Conservation (phyloP, 2,888 invertebrate species). For the Siphlonurus alternatus region DNA sequence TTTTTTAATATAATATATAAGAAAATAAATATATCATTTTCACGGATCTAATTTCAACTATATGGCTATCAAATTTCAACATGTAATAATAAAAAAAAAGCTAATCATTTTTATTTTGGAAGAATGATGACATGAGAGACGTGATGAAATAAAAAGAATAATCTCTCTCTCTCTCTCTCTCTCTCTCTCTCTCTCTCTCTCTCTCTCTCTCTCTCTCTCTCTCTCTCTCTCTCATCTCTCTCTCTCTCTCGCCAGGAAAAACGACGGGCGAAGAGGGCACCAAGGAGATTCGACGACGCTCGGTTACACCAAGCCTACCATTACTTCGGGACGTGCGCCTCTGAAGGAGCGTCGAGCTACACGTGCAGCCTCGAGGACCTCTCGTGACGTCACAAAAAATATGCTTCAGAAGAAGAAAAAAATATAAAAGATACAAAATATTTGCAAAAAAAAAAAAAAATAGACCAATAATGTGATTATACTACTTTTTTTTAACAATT, state of each 20-base stretch:
- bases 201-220: conserved; percentile 23
- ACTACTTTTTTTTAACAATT: too few relatives aligned
- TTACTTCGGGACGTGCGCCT: neutral
- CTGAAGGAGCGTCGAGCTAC: neutral
- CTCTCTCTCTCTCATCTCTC: conserved; percentile 16
- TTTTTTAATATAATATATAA: neutral
- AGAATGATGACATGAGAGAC: conserved; percentile 1
- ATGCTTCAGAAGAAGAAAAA: neutral
- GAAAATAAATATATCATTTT: neutral
- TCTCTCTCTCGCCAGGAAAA: conserved; percentile 20
- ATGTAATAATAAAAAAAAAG: neutral
- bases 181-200: conserved; percentile 24
- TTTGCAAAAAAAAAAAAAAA: neutral
- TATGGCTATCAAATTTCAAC: neutral
- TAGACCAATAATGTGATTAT: too few relatives aligned
- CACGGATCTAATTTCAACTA: conserved; percentile 1
- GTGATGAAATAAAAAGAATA: neutral
- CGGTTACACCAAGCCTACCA: neutral
- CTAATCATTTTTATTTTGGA: conserved; percentile 1
- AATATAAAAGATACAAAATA: neutral
- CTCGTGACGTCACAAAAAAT: too few relatives aligned
- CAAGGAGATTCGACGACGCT: neutral
- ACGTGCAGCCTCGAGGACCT: neutral
- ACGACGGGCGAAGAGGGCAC: too few relatives aligned
- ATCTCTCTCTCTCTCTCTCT: conserved; percentile 21